Percentiles rank a stretch among this genome's conserved stretches.
Evolutionary conservation across 2,888 invertebrate species (phyloP).

Genomic region (Synanthedon formicaeformis): DNA sequence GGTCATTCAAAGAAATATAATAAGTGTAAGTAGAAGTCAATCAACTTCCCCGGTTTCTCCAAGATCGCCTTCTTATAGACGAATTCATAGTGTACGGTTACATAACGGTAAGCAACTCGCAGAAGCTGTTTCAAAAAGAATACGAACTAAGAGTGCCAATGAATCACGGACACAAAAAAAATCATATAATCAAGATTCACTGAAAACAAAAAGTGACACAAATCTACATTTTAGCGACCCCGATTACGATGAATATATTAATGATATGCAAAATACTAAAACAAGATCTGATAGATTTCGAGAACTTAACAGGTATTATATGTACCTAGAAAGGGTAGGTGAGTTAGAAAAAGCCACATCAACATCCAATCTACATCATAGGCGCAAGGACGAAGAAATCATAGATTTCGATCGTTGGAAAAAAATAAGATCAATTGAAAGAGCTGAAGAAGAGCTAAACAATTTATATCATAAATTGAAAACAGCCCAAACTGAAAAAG

Average conservation of each 20-base stretch:
- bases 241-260: constrained; percentile 77
- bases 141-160: constrained; percentile 76
- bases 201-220: constrained; percentile 46
- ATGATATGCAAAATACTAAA: constrained; percentile 74
- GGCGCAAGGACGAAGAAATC: constrained; percentile 81
- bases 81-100: constrained; percentile 67
- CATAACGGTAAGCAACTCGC: constrained; percentile 43
- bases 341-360: constrained; percentile 84
- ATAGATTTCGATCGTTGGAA: constrained; percentile 91
- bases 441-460: constrained; percentile 85
- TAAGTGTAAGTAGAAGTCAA: constrained; percentile 42
- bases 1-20: constrained; percentile 25
- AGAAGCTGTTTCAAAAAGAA: constrained; percentile 41
- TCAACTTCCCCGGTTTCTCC: constrained; percentile 71
- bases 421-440: constrained; percentile 80
- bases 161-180: constrained; percentile 61
- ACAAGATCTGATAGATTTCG: constrained; percentile 83
- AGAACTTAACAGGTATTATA: constrained; percentile 87
- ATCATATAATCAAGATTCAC: constrained; percentile 12
- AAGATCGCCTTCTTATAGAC: constrained; percentile 76
- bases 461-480: constrained; percentile 81
- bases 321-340: constrained; percentile 85
- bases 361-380: constrained; percentile 75
- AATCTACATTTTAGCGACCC: constrained; percentile 59
- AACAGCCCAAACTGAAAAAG: constrained; percentile 83